Evolutionary conservation across 1,140 invertebrate genomes (phyloP), one percentile per base, ranked within the genome.

Genomic region (Linepithema humile): DNA sequence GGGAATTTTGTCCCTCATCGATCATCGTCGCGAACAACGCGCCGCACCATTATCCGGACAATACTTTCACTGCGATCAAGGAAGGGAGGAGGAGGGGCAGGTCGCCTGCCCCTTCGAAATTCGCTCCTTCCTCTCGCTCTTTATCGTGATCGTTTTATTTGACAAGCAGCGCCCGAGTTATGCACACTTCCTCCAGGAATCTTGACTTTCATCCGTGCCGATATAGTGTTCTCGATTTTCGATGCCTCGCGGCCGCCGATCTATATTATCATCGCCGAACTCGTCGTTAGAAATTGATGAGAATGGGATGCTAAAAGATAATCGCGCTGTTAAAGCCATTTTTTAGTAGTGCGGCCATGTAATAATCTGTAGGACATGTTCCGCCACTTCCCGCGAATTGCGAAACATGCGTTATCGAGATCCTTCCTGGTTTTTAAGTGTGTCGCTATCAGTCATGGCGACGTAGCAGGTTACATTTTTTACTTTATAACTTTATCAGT

Each of bases 91-190:
- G n/a, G n/a, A n/a, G 45, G 35, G 7, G 10, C 26, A 1, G 29
- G 0, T 48, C n/a, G 6, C 9, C 29, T 45, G 50, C 62, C 70
- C 29, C 55, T 78, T 75, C 70, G 82, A 85, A 83, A 89, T 43
- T 74, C 59, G 45, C 48, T 32, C 23, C 23, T 15, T n/a, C 62
- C 59, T 9, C 35, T 57, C 60, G 55, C 32, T 78, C 60, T 89
- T 88, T 80, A 80, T 80, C 59, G 38, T 48, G 48, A 1, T 87
- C 57, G 67, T 90, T 89, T 89, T 87, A 89, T 89, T 89, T 75
- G 85, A 86, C 82, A 89, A 89, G 88, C 84, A 84, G 85, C 82
- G 60, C 29, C 53, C 84, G 69, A 88, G 80, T 78, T 88, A 70
- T 83, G 80, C 82, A 88, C 88, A 78, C 88, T 89, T 88, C 73